Evolutionary conservation across 2,113 vertebrate species (phyloP), one percentile per base, ranked within the genome.

Genomic region (Leucoraja erinaceus): DNA sequence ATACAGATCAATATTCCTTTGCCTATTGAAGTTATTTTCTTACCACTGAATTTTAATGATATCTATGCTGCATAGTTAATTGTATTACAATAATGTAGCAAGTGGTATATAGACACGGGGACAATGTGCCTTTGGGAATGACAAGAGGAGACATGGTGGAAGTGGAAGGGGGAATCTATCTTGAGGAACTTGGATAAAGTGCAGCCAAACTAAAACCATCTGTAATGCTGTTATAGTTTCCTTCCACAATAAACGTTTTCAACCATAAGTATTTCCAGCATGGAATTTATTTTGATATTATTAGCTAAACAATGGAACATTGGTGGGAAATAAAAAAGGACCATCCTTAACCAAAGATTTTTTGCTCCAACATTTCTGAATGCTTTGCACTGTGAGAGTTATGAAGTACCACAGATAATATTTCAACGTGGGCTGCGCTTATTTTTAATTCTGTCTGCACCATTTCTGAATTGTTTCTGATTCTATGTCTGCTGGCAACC

Each of bases 131-230:
- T 79, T 33, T 5, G 33, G 16, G 38, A 33, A 11, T 22, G 33
- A 68, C 33, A 38, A 61, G 31, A 91, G 4, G 16, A 61, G 16
- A 10, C 63, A 5, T 63, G 56, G 59, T 12, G 14, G n/a, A 86
- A n/a, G 33, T 68, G 63, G 33, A 70, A 54, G 33, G 22, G 33
- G 68, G 38, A 38, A 31, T 25, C 11, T 91, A 11, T 12, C 68
- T 47, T 47, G 9, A 70, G 66, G 22, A 91, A 20, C 90, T 74
- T 68, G 38, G 38, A 54, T 54, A 74, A 54, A 91, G 1, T 72
- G 10, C 63, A 91, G 90, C 33, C 68, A 91, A 91, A 72, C 38
- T 91, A 72, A 72, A 72, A 91, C 20, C 90, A 74, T 72, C 90
- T 91, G 88, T 25, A 38, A 68, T 47, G 47, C 88, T 47, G 68